Evolutionary conservation across 2,888 invertebrate species (phyloP).

Genomic region (Heliothis peltigera): DNA sequence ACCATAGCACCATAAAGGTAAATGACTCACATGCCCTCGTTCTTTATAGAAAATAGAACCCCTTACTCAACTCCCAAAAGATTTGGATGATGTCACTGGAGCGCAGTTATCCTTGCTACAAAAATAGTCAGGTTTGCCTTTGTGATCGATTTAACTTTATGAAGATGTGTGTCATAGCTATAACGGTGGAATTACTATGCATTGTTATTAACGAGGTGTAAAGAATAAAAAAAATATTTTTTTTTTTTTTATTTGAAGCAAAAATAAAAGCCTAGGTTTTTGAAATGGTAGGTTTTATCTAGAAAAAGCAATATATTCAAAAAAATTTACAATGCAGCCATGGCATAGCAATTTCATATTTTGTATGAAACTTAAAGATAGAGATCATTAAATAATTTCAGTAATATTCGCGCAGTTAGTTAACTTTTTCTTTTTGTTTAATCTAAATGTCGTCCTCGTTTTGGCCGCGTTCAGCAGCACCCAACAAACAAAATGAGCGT

Average conservation of each 20-base stretch:
- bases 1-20: constrained; percentile 47
- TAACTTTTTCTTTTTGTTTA: no score
- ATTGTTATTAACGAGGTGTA: neutral
- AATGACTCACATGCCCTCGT: constrained; percentile 60
- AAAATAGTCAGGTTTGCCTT: constrained; percentile 50
- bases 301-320: no score
- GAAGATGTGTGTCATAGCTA: constrained; percentile 29
- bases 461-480: neutral
- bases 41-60: constrained; percentile 51
- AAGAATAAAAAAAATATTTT: neutral
- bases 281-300: neutral
- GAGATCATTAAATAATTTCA: no score
- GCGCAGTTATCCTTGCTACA: constrained; percentile 27
- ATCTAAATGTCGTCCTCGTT: neutral
- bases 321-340: no score
- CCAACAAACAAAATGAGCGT: constrained; percentile 24
- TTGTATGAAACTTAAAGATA: no score
- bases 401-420: no score
- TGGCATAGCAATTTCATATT: no score
- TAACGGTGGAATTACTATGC: neutral
- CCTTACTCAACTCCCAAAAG: constrained; percentile 45
- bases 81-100: constrained; percentile 54
- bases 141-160: constrained; percentile 44
- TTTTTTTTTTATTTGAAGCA: neutral
- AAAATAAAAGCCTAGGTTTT: neutral